Percentiles rank a stretch among this genome's conserved stretches.
Conservation (phyloP, 2,113 vertebrate genomes). For the Excalfactoria chinensis region DNA sequence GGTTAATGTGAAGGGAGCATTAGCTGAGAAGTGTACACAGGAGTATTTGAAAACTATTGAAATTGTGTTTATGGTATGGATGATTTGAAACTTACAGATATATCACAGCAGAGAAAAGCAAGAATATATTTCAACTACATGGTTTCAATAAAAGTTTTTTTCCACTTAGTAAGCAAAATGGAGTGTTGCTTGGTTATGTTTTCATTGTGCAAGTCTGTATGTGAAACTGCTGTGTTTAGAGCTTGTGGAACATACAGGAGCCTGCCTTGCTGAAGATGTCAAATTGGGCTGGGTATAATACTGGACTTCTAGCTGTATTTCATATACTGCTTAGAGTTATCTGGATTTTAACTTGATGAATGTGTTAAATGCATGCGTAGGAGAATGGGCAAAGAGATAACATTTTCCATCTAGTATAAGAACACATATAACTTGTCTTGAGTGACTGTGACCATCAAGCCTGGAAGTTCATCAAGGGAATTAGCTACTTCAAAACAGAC, state of each 20-base stretch:
- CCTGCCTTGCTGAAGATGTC: neutral
- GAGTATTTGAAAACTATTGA: neutral
- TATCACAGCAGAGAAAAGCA: neutral
- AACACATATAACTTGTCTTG: neutral
- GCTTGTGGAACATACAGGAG: neutral
- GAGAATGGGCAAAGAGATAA: neutral
- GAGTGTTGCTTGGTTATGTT: neutral
- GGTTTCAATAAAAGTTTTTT: neutral
- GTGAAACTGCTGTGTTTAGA: neutral
- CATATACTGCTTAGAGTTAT: neutral
- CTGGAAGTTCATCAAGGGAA: neutral
- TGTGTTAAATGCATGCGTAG: neutral
- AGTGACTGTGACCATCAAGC: neutral
- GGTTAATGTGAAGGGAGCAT: neutral
- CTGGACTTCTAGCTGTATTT: neutral
- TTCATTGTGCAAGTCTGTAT: neutral
- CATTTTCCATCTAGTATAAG: neutral
- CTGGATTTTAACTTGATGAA: neutral
- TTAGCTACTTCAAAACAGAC: neutral
- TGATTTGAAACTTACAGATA: neutral
- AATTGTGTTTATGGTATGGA: neutral
- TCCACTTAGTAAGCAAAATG: neutral
- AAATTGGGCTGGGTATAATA: neutral
- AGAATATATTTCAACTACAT: neutral
- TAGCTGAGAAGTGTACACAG: neutral